Percentiles rank a stretch among this genome's conserved stretches.
phyloP scores from a whole-genome alignment of 2,888 invertebrate species.

The Nomada fabriciana region DNA sequence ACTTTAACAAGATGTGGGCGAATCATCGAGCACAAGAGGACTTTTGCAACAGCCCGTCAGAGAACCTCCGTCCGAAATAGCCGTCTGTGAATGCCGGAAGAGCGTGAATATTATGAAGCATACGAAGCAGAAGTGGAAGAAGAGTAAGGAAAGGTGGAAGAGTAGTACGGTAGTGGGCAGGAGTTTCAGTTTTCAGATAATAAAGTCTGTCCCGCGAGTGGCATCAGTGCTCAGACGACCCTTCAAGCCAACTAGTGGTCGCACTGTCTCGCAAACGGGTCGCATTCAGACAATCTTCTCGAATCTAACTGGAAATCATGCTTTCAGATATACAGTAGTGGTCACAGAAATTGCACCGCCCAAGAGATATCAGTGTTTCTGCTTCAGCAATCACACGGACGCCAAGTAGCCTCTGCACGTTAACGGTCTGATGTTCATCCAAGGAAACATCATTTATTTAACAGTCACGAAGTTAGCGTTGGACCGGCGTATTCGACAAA shows the following conservation, averaged over 20 bases:
- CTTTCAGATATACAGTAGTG: slow-evolving; percentile 17
- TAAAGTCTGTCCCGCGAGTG: slow-evolving; percentile 74
- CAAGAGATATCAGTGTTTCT: no score
- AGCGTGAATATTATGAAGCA: slow-evolving; percentile 19
- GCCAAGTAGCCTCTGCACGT: no score
- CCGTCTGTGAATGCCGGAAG: slow-evolving; percentile 21
- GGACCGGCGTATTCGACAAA: no score
- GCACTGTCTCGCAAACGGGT: slow-evolving; percentile 42
- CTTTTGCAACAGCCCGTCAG: slow-evolving; percentile 6
- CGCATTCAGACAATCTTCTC: slow-evolving; percentile 59
- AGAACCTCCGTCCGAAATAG: slow-evolving; percentile 1
- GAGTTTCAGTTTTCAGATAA: slow-evolving; percentile 74
- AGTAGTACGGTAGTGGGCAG: slow-evolving; percentile 29
- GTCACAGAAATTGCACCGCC: no score
- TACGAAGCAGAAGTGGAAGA: slow-evolving; percentile 17
- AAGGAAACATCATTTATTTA: no score
- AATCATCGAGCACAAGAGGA: slow-evolving; percentile 23
- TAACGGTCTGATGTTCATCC: no score
- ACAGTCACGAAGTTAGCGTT: no score
- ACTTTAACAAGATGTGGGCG: slow-evolving; percentile 37
- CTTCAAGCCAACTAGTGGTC: slow-evolving; percentile 67
- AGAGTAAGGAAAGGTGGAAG: slow-evolving; percentile 3
- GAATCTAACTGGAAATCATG: slow-evolving; percentile 63
- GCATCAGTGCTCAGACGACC: slow-evolving; percentile 75
- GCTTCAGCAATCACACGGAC: no score